Base-by-base conservation (phyloP, 2,797 vertebrate genomes). In the Chelon labrosus region DNA sequence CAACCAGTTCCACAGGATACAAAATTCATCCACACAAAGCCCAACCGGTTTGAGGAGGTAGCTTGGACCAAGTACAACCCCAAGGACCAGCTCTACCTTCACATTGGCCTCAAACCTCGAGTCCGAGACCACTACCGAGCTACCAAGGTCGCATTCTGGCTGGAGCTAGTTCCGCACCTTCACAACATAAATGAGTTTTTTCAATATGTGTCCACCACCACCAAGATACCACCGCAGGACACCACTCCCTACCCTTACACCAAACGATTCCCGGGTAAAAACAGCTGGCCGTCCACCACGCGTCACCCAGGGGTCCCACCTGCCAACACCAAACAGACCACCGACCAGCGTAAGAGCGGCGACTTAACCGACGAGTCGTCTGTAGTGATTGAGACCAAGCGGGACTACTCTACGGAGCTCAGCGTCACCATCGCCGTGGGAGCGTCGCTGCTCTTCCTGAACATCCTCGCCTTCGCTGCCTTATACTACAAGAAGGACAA, bases 51-150 rank as follows among this genome's bases (percentile, higher is more conserved):
- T 27, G 98, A 99, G 90, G 97, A 98, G 79, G 98, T 99, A 1
- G 98, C 98, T 27, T 99, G 98, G 98, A 97, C 97, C 10, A 99
- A 99, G 88, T 99, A 99, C 83, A 98, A 98, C 83, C 98, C 98
- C 52, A 98, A 98, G 85, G 97, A 99, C 87, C 97, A 99, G 85
- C 95, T 98, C 14, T 99, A 99, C 80, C 94, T 99, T 37, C 98
- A 99, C 74, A 99, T 99, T 1, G 98, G 98, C 31, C 93, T 99
- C 66, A 98, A 98, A 67, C 97, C 98, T 0, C 86, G 97, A 14
- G 97, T 99, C n/a, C 90, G 97, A 9, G 97, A 99, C 72, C 98
- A 99, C 76, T 99, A 99, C 80, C 93, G 97, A 0, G 97, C 97
- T 1, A 99, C 97, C 13, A 99, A 99, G 83, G 98, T 99, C 0